Evolutionary conservation across 2,888 invertebrate genomes (phyloP).

Genomic region (Brachyptera putata): DNA sequence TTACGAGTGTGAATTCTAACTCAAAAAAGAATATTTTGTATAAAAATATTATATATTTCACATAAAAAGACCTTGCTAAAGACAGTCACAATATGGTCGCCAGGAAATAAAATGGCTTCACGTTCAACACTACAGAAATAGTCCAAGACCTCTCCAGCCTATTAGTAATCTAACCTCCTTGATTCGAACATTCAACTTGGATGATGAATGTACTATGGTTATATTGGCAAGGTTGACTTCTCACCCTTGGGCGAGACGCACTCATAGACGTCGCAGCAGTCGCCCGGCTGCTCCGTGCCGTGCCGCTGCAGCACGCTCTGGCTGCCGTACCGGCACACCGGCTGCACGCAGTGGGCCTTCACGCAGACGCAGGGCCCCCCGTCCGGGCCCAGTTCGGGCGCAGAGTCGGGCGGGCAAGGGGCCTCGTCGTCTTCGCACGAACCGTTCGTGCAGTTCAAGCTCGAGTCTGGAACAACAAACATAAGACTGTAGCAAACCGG

Average conservation of each 20-base stretch:
- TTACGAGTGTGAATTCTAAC: too few species aligned
- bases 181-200: too few species aligned
- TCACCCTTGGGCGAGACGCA: slow-evolving; percentile 37
- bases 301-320: slow-evolving; percentile 30
- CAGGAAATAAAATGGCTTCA: too few species aligned
- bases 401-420: slow-evolving; percentile 37
- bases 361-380: slow-evolving; percentile 33
- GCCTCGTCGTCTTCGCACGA: slow-evolving; percentile 32
- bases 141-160: too few species aligned
- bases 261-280: slow-evolving; percentile 41
- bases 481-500: not conserved
- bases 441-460: slow-evolving; percentile 20
- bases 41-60: too few species aligned
- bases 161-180: too few species aligned
- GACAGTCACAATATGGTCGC: too few species aligned
- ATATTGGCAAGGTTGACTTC: too few species aligned
- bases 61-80: too few species aligned
- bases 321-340: slow-evolving; percentile 35
- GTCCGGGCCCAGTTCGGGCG: slow-evolving; percentile 30
- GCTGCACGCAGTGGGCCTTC: slow-evolving; percentile 33
- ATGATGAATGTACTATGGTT: too few species aligned
- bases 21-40: too few species aligned
- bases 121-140: too few species aligned
- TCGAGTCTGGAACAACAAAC: slow-evolving; percentile 12
- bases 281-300: slow-evolving; percentile 39